These are phyloP conservation scores for Patella ulyssiponensis DNA, from an alignment of 2,888 invertebrate species.

Conservation along the genomic window DNA sequence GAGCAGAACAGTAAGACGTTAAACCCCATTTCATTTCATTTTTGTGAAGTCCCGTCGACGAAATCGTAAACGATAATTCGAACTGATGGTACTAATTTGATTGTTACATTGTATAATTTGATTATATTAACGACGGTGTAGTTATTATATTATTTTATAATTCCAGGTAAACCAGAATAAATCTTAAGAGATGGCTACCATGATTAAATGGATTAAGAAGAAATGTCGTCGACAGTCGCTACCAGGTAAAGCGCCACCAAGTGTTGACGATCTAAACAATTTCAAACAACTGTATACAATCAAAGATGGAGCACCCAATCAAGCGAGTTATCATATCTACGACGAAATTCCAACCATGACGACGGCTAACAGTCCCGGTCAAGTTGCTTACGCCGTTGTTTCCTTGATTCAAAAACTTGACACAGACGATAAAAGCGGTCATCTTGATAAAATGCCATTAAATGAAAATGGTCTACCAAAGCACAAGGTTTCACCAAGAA, in stretches of 20 bases:
- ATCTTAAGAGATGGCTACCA: neutral
- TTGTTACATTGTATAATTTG: no score
- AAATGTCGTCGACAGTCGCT: neutral
- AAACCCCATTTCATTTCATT: no score
- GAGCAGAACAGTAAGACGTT: no score
- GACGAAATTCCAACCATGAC: neutral
- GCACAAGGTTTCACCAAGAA: neutral
- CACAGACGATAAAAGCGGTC: neutral
- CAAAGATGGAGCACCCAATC: neutral
- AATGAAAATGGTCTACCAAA: neutral
- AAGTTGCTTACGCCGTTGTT: neutral
- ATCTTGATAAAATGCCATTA: neutral
- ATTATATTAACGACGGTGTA: no score
- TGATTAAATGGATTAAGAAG: conserved; percentile 7
- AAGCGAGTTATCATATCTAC: conserved; percentile 3
- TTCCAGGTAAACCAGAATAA: no score
- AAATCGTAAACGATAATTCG: no score
- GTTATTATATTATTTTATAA: no score
- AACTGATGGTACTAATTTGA: no score
- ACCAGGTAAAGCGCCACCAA: neutral
- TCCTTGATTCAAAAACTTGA: neutral
- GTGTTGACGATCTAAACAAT: neutral
- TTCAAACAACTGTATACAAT: neutral
- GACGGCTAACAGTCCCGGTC: neutral
- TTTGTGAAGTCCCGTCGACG: no score